These are phyloP conservation scores for Cisticola juncidis DNA, from an alignment of 2,113 vertebrate species.

Conservation along the genomic window DNA sequence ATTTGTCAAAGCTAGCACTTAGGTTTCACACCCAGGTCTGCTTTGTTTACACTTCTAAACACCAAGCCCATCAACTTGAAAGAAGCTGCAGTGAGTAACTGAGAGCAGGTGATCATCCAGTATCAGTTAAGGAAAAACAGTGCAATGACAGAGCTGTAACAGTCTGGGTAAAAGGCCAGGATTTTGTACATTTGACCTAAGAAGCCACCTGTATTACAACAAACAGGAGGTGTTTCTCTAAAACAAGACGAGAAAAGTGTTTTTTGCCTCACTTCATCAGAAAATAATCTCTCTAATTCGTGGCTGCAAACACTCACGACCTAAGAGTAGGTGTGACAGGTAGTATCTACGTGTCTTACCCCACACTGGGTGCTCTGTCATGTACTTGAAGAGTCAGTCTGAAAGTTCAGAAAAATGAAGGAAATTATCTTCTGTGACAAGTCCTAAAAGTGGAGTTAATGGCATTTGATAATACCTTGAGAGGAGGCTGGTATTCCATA, in stretches of 20 bases:
- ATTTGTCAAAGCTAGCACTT: constrained; percentile 42
- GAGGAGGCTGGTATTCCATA: background rate
- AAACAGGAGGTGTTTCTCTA: constrained; percentile 46
- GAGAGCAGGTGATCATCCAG: background rate
- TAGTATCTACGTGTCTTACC: background rate
- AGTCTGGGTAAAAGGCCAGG: constrained; percentile 24
- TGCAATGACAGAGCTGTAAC: constrained; percentile 52
- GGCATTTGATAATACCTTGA: background rate
- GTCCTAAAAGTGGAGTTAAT: background rate
- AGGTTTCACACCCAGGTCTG: constrained; percentile 40
- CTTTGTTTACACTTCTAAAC: constrained; percentile 13
- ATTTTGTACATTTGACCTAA: constrained; percentile 54
- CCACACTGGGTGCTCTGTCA: background rate
- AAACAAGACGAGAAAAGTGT: background rate
- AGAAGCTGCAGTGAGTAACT: background rate
- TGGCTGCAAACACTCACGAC: background rate
- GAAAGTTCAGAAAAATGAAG: background rate
- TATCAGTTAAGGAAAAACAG: constrained; percentile 29
- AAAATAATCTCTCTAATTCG: background rate
- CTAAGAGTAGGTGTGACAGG: background rate
- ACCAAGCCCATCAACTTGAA: constrained; percentile 11
- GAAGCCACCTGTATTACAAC: constrained; percentile 14
- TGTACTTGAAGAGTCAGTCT: background rate
- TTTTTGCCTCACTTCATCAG: background rate
- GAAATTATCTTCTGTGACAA: background rate